phyloP scores from a whole-genome alignment of 2,113 vertebrate genomes.

The Ploceus nigricollis region DNA sequence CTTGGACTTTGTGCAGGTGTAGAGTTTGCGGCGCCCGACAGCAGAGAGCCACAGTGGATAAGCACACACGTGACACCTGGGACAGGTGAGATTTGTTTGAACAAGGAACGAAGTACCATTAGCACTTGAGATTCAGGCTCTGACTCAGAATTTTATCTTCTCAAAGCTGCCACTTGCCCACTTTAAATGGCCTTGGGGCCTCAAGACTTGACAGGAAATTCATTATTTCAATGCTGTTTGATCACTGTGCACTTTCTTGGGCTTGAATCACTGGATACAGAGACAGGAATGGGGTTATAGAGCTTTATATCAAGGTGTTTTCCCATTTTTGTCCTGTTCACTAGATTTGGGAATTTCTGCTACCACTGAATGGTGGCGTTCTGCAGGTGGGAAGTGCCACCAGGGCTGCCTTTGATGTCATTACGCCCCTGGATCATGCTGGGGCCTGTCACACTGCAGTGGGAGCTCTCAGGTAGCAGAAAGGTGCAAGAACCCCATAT shows the following conservation, averaged over 20 bases:
- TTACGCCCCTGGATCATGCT: neutral
- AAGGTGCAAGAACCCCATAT: neutral
- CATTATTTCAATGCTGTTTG: slow-evolving; percentile 2
- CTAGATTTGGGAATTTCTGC: neutral
- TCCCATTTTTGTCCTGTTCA: neutral
- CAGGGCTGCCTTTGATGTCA: neutral
- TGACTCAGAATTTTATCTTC: neutral
- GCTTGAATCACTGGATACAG: neutral
- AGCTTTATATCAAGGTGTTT: neutral
- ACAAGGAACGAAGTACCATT: neutral
- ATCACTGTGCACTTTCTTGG: slow-evolving; percentile 41
- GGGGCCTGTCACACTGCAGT: neutral
- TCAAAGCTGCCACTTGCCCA: neutral
- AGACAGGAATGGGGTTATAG: neutral
- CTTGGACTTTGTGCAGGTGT: neutral
- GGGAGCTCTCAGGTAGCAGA: neutral
- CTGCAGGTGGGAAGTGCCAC: neutral
- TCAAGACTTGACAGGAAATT: neutral
- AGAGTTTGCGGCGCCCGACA: accelerated
- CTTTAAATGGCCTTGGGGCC: neutral
- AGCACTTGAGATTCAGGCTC: neutral
- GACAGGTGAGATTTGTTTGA: neutral
- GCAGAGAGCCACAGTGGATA: neutral
- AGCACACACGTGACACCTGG: neutral
- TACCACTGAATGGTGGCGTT: accelerated